phyloP scores from a whole-genome alignment of 2,888 invertebrate species.

The Tetragonisca angustula region DNA sequence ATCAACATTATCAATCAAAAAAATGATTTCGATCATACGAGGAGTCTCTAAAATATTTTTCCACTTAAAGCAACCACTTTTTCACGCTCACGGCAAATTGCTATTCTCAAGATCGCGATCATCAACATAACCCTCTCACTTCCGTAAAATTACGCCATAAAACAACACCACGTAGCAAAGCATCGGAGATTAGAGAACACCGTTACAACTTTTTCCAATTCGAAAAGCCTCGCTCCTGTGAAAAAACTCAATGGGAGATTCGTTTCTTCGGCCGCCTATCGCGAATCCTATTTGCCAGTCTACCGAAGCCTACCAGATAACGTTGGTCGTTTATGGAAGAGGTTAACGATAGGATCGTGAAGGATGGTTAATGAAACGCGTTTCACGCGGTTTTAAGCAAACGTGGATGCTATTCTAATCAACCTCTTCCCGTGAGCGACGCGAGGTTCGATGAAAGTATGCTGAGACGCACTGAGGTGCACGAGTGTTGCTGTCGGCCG shows the following conservation, averaged over 20 bases:
- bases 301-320: background rate
- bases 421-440: background rate
- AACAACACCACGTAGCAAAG: no score
- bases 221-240: background rate
- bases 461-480: no score
- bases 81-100: no score
- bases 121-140: no score
- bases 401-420: conserved; percentile 14
- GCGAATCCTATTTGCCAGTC: background rate
- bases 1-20: no score
- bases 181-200: no score
- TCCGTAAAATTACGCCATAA: no score
- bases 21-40: no score
- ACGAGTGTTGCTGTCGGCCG: background rate
- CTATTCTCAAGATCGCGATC: no score
- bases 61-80: no score
- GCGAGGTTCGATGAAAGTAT: conserved; percentile 13
- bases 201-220: background rate
- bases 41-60: no score
- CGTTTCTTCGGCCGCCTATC: background rate
- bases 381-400: conserved; percentile 31
- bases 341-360: background rate
- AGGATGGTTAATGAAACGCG: conserved; percentile 22
- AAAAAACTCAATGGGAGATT: background rate
- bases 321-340: background rate